Evolutionary conservation across 2,113 vertebrate species (phyloP).

Genomic region (Trachemys scripta): DNA sequence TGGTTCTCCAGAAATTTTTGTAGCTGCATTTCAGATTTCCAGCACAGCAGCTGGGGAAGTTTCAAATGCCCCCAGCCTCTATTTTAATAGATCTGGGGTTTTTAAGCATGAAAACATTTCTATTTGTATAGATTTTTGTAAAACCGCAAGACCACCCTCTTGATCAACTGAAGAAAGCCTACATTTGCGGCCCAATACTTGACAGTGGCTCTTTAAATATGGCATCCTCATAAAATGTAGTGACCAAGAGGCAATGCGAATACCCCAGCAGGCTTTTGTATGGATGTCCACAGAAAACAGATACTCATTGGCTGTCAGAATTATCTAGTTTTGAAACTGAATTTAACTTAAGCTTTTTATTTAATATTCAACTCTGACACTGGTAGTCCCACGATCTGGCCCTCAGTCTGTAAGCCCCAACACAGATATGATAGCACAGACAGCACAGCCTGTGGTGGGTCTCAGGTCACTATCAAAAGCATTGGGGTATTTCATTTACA

Average conservation of each 20-base stretch:
- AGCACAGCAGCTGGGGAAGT: background rate
- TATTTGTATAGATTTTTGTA: background rate
- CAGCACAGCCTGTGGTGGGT: background rate
- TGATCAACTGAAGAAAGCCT: background rate
- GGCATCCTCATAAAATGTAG: background rate
- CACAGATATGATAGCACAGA: accelerated
- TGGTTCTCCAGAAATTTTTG: background rate
- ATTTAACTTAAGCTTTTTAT: background rate
- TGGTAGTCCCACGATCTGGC: background rate
- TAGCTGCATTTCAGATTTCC: background rate
- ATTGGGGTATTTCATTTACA: background rate
- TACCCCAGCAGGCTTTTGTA: background rate
- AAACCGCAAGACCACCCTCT: background rate
- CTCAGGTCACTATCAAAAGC: background rate
- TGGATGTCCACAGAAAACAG: background rate
- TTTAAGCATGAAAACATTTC: background rate
- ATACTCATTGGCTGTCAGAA: background rate
- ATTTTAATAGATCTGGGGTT: background rate
- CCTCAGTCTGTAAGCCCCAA: accelerated
- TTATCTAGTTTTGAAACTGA: background rate
- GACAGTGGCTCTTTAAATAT: background rate
- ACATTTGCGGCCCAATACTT: background rate
- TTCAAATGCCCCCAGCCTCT: background rate
- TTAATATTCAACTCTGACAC: background rate
- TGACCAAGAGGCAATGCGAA: background rate